Percentiles rank a stretch among this genome's conserved stretches.
phyloP scores from a whole-genome alignment of 2,113 vertebrate species.

The Ailurus styani region DNA sequence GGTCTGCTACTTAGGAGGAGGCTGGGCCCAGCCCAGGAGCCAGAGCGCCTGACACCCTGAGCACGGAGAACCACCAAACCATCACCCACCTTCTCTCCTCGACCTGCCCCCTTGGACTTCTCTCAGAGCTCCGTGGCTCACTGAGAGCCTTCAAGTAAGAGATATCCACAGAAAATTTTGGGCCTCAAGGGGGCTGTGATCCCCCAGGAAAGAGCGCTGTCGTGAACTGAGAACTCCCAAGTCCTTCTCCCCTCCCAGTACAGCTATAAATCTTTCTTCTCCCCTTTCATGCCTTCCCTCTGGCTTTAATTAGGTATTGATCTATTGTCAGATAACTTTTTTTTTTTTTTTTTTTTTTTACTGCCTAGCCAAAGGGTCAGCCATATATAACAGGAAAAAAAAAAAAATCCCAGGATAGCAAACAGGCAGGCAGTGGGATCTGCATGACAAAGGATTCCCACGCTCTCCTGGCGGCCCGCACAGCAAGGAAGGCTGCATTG shows the following conservation, averaged over 20 bases:
- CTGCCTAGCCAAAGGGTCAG: slow-evolving; percentile 59
- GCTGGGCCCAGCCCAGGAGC: background rate
- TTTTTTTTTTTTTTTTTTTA: background rate
- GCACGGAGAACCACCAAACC: background rate
- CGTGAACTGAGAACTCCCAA: slow-evolving; percentile 49
- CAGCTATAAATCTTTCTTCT: slow-evolving; percentile 50
- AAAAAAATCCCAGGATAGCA: slow-evolving; percentile 68
- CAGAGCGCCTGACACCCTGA: background rate
- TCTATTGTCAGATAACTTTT: slow-evolving; percentile 69
- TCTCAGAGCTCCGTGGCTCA: background rate
- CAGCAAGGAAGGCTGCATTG: slow-evolving; percentile 43
- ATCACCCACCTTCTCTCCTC: background rate
- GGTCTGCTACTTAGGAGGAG: background rate
- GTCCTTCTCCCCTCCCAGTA: background rate
- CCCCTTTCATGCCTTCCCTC: slow-evolving; percentile 49
- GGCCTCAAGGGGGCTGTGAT: background rate
- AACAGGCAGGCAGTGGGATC: slow-evolving; percentile 33
- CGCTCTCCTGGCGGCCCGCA: background rate
- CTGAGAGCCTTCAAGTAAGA: background rate
- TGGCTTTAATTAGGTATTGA: slow-evolving; percentile 79
- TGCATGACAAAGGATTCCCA: slow-evolving; percentile 71
- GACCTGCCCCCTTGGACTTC: background rate
- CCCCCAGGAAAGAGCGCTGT: slow-evolving; percentile 24
- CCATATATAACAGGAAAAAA: slow-evolving; percentile 68
- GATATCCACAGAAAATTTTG: background rate